Evolutionary conservation across 2,113 vertebrate species (phyloP).

Genomic region (Albula goreensis): DNA sequence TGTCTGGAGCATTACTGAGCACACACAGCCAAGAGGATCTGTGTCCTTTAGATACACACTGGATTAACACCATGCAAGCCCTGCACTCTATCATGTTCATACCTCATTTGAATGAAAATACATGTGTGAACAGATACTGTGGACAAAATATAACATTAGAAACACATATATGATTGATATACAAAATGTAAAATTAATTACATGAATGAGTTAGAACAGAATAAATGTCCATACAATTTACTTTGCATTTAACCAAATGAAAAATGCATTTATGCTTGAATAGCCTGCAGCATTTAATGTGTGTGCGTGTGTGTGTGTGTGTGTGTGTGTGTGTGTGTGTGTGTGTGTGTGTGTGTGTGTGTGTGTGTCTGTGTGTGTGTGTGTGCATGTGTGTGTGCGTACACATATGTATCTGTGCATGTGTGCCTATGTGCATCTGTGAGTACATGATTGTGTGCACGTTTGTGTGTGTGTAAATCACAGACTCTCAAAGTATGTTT

Average conservation of each 20-base stretch:
- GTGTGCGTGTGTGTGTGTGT: no score
- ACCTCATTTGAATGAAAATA: slow-evolving; percentile 1
- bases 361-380: no score
- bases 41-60: background rate
- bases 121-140: background rate
- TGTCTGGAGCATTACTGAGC: background rate
- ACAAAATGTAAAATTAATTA: no score
- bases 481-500: slow-evolving; percentile 37
- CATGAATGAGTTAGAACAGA: no score
- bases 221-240: no score
- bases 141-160: background rate
- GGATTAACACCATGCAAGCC: background rate
- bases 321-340: no score
- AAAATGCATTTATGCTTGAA: no score
- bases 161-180: no score
- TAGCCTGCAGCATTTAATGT: no score
- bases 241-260: no score
- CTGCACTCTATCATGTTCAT: background rate
- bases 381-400: no score
- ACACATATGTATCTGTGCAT: slow-evolving; percentile 62
- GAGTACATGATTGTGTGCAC: slow-evolving; percentile 6
- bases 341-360: no score
- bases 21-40: background rate
- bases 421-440: background rate
- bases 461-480: slow-evolving; percentile 31